Base-by-base conservation (phyloP, 1,140 invertebrate species). In the Brachionus koreanus region DNA sequence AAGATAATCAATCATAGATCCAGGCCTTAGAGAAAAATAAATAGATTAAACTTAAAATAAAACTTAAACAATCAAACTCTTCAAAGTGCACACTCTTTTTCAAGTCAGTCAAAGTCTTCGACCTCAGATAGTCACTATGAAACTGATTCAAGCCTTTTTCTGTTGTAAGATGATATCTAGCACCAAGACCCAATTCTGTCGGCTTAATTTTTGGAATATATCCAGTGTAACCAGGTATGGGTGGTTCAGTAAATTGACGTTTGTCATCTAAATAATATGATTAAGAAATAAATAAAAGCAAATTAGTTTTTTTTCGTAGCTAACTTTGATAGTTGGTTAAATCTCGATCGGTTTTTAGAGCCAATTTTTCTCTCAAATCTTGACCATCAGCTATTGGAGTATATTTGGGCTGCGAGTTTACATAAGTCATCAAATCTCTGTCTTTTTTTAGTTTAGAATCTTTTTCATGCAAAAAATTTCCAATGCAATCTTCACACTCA, bases 201-300 rank as follows among this genome's bases (percentile, higher is more conserved):
- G 86, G 84, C 67, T 85, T 83, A 9, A 88, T 85, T 74, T 86
- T 84, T 3, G 88, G 88, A n/a, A 89, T 85, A 77, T 85, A 89
- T 23, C 88, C 88, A 79, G 84, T 83, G 84, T 89, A 89, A 29
- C 88, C 87, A 75, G 88, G 88, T 3, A 89, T 87, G 5, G 87
- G 88, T 13, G 88, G 85, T 74, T 89, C 88, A 37, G 84, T 61
- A 75, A 83, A 82, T 16, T 77, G 25, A 19, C 83, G 77, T 23
- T 63, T 83, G 12, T 83, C 82, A 46, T 83, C 84, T 85, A 25
- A 79, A 52, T n/a, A 13, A 25, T 13, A 42, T 42, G 12, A 74
- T 13, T 16, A 5, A 49, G 42, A 49, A 33, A 29, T 5, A 1
- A 4, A 33, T 29, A 2, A 29, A 29, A 72, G 67, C 33, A 43